Percentiles rank a stretch among this genome's conserved stretches.
Evolutionary conservation across 2,888 invertebrate species (phyloP).

Genomic region (Agriopis leucophaearia): DNA sequence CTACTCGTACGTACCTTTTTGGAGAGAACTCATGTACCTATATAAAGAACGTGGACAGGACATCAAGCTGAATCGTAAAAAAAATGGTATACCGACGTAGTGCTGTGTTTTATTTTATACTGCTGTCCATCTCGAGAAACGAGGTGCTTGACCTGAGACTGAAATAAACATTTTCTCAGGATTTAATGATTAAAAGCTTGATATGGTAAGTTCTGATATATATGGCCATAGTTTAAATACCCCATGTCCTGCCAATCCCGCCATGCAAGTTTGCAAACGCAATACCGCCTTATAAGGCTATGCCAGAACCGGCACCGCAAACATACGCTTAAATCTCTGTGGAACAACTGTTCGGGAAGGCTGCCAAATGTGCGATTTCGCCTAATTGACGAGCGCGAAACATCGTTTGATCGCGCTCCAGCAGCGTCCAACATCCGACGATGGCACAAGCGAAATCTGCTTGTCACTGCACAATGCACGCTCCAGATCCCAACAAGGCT

Average conservation of each 20-base stretch:
- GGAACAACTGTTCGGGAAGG: constrained; percentile 77
- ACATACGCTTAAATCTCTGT: constrained; percentile 62
- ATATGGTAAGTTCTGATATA: constrained; percentile 3
- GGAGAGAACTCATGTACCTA: neutral
- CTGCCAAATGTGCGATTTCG: constrained; percentile 80
- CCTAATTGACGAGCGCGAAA: constrained; percentile 79
- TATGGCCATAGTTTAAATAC: constrained; percentile 23
- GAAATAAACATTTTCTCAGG: constrained; percentile 21
- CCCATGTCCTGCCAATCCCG: constrained; percentile 29
- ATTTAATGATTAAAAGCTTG: constrained; percentile 22
- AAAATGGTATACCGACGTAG: neutral
- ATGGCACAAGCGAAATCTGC: constrained; percentile 61
- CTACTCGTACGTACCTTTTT: no score
- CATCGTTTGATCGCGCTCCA: constrained; percentile 78
- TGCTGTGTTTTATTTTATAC: constrained; percentile 1
- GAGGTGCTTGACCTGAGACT: constrained; percentile 23
- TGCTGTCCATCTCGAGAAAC: constrained; percentile 1
- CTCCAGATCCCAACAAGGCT: constrained; percentile 27
- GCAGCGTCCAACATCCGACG: constrained; percentile 56
- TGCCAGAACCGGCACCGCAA: constrained; percentile 55
- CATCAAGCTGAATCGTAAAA: neutral
- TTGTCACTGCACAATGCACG: constrained; percentile 42
- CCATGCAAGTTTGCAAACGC: constrained; percentile 47
- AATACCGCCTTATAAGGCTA: constrained; percentile 69
- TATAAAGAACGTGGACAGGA: neutral